Conservation (phyloP, 2,797 vertebrate species). For the Gadopsis marmoratus region DNA sequence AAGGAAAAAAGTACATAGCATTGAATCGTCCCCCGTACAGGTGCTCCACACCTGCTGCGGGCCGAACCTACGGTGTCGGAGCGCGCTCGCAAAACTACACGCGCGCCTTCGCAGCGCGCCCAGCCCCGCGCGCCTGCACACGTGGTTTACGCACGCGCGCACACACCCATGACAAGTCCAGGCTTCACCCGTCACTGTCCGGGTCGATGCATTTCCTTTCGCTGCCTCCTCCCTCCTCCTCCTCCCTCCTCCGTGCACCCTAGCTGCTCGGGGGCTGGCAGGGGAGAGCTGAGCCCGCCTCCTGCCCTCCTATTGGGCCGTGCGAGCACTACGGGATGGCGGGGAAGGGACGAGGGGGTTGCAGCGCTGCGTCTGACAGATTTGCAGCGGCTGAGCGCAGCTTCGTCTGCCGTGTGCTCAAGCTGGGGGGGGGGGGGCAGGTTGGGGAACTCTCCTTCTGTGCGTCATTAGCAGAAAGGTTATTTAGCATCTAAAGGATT, state of each 20-base stretch:
- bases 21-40: not conserved
- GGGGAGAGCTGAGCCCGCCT: slow-evolving; percentile 59
- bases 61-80: too few relatives aligned
- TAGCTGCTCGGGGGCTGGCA: slow-evolving; percentile 41
- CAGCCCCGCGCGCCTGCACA: not conserved
- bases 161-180: not conserved
- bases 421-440: not conserved
- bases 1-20: not conserved
- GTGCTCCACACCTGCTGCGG: not conserved
- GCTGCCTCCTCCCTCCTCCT: not conserved
- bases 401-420: slow-evolving; percentile 46
- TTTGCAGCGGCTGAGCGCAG: slow-evolving; percentile 57
- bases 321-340: slow-evolving; percentile 16
- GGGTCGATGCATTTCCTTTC: not conserved
- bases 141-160: not conserved
- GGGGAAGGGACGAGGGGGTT: not conserved
- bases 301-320: slow-evolving; percentile 69
- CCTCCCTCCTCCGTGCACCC: not conserved
- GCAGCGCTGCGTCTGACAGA: slow-evolving; percentile 41
- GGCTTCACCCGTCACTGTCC: not conserved
- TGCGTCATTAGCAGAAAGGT: not conserved
- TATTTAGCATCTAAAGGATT: not conserved
- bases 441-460: slow-evolving; percentile 10
- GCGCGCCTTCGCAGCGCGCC: not conserved
- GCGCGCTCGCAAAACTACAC: not conserved